phyloP scores from a whole-genome alignment of 1,140 invertebrate species.

The Neodiprion lecontei region DNA sequence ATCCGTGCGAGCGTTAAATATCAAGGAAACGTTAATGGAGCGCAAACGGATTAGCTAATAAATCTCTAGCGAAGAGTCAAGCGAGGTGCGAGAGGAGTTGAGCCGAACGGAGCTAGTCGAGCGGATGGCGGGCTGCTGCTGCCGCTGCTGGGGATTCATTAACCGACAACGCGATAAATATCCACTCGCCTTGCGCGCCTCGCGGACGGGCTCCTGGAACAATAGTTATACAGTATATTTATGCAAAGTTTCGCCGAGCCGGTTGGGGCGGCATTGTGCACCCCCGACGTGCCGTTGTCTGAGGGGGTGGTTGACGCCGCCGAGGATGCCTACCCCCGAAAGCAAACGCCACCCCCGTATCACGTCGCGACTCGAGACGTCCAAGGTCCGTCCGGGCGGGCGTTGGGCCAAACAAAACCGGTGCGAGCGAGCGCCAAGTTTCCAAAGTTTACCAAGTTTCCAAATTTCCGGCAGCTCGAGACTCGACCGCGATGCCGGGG shows the following conservation, averaged over 20 bases:
- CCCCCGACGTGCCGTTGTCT: neutral
- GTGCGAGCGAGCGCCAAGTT: neutral
- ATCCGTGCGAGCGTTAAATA: neutral
- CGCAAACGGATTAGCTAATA: slow-evolving; percentile 5
- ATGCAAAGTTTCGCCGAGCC: neutral
- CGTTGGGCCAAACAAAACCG: neutral
- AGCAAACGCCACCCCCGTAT: too few relatives aligned
- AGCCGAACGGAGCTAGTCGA: neutral
- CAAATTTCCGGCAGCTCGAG: neutral
- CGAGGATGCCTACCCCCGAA: neutral
- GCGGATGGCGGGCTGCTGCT: neutral
- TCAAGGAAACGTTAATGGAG: slow-evolving; percentile 2
- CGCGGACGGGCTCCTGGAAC: neutral
- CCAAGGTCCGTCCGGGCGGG: neutral
- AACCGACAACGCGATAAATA: slow-evolving; percentile 7
- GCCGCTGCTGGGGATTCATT: slow-evolving; percentile 4
- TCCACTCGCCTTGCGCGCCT: neutral
- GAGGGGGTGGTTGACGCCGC: neutral
- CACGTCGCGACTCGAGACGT: too few relatives aligned
- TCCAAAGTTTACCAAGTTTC: neutral
- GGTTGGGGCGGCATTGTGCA: neutral
- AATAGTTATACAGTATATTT: slow-evolving; percentile 6
- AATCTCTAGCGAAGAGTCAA: slow-evolving; percentile 4
- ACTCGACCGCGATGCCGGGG: neutral
- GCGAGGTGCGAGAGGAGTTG: neutral